Conservation (phyloP, 2,113 vertebrate species). For the Sinocyclocheilus maitianheensis region DNA sequence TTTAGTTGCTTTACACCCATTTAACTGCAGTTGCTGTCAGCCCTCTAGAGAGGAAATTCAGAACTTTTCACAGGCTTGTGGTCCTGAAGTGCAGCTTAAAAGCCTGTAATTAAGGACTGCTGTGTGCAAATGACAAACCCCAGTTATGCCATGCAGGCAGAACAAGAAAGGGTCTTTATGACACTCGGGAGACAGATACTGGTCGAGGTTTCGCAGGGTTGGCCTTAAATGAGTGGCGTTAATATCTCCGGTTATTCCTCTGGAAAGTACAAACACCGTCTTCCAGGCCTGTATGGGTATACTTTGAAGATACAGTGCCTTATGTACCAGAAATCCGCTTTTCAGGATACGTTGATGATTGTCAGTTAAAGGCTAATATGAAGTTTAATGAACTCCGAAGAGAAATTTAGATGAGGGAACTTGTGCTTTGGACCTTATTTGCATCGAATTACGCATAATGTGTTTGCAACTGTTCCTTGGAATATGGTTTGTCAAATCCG, state of each 20-base stretch:
- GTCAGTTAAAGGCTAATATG: constrained; percentile 32
- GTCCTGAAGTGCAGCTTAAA: constrained; percentile 52
- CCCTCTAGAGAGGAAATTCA: constrained; percentile 31
- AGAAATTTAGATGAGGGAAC: neutral
- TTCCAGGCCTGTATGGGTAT: constrained; percentile 9
- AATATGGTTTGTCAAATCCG: neutral
- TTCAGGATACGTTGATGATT: constrained; percentile 8
- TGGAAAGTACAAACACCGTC: constrained; percentile 32
- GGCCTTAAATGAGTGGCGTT: constrained; percentile 41
- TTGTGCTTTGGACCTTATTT: constrained; percentile 13
- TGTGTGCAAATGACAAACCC: constrained; percentile 65
- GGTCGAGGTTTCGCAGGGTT: constrained; percentile 17
- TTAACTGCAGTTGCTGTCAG: constrained; percentile 53
- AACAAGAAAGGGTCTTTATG: constrained; percentile 51
- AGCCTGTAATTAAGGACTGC: constrained; percentile 62
- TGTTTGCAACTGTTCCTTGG: neutral
- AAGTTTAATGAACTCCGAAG: constrained; percentile 19
- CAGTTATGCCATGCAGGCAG: constrained; percentile 60
- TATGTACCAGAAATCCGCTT: neutral
- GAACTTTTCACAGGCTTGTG: constrained; percentile 52
- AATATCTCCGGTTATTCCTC: constrained; percentile 43
- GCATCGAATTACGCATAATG: constrained; percentile 3
- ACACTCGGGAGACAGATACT: constrained; percentile 48
- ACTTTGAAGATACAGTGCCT: neutral
- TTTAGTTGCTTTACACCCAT: constrained; percentile 46